Base-by-base conservation (phyloP, 2,113 vertebrate species). In the Platichthys flesus region DNA sequence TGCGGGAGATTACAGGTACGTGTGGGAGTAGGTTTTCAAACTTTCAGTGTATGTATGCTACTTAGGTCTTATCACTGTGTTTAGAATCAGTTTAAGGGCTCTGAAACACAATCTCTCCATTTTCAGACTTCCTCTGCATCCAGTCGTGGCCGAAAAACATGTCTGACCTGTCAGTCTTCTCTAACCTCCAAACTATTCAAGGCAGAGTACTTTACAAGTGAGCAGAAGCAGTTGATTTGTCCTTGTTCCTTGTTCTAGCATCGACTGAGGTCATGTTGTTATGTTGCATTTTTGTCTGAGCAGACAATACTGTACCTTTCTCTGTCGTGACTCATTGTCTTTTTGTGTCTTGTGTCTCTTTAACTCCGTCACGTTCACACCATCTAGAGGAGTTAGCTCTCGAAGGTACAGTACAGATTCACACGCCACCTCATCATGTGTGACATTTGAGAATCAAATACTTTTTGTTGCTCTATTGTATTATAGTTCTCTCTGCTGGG, bases 121-220 rank as follows among this genome's bases (percentile, higher is more conserved):
- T 83, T 31, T 86, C 85, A 98, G 97, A 97, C 57, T 93, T 95
- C 85, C 91, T 98, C 57, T 97, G 95, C 84, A 96, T 98, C 89
- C 97, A 97, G 86, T 97, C 96, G 0, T 98, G 97, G 97, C 97
- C 97, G 60, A 87, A 94, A 73, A 96, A 93, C 89, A 93, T 98
- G 95, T 88, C 95, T 20, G 94, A 98, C 91, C 96, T 98, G 88
- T 97, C 97, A 1, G 96, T 98, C 81, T 98, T 98, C 90, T 97
- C 96, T 88, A 98, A 97, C 85, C 94, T 98, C 6, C 92, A 95
- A 47, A 97, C 95, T 61, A 97, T 98, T 72, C 95, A 96, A 63
- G 97, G 97, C 60, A 93, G 97, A 88, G 94, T 88, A 15, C 95
- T 96, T 2, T 96, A 95, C 92, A 97, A 93, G 97, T 98, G 85